Percentiles rank a stretch among this genome's conserved stretches.
Evolutionary conservation across 1,140 invertebrate species (phyloP).

Genomic region (Propsilocerus akamusi): DNA sequence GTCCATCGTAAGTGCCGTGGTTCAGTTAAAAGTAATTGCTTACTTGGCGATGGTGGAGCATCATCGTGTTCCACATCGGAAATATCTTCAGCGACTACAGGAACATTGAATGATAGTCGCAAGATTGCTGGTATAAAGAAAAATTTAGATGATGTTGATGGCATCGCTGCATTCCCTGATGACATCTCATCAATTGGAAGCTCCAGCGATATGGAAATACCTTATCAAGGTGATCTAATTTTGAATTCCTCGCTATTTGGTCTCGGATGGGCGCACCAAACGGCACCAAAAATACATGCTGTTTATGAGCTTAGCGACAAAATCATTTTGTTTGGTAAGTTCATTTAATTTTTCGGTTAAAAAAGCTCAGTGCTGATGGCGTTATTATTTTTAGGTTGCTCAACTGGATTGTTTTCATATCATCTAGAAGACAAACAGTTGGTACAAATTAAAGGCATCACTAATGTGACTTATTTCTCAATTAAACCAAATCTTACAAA

Average conservation of each 20-base stretch:
- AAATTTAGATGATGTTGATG: slow-evolving; percentile 6
- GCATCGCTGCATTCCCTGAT: slow-evolving; percentile 7
- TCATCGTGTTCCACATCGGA: not conserved
- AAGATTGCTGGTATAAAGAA: slow-evolving; percentile 5
- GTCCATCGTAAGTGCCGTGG: slow-evolving; percentile 17
- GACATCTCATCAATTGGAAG: slow-evolving; percentile 32
- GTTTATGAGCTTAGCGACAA: slow-evolving; percentile 18
- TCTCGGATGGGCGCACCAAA: not conserved
- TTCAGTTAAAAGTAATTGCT: slow-evolving; percentile 12
- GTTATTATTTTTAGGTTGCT: slow-evolving; percentile 15
- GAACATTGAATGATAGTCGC: slow-evolving; percentile 5
- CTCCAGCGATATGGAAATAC: slow-evolving; percentile 17
- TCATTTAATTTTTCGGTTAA: not conserved
- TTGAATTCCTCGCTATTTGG: not conserved
- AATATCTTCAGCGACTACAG: slow-evolving; percentile 5
- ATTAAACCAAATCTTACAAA: slow-evolving; percentile 33
- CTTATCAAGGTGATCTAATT: slow-evolving; percentile 1
- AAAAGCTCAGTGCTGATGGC: not conserved
- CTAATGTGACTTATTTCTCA: slow-evolving; percentile 40
- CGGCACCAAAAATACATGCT: slow-evolving; percentile 13
- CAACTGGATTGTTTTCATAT: slow-evolving; percentile 18
- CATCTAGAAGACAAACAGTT: slow-evolving; percentile 18
- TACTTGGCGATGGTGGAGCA: slow-evolving; percentile 6
- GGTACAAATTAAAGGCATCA: slow-evolving; percentile 39
- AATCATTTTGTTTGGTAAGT: slow-evolving; percentile 11